Evolutionary conservation across 2,888 invertebrate species (phyloP), one percentile per base, ranked within the genome.

Genomic region (Steromphala cineraria): DNA sequence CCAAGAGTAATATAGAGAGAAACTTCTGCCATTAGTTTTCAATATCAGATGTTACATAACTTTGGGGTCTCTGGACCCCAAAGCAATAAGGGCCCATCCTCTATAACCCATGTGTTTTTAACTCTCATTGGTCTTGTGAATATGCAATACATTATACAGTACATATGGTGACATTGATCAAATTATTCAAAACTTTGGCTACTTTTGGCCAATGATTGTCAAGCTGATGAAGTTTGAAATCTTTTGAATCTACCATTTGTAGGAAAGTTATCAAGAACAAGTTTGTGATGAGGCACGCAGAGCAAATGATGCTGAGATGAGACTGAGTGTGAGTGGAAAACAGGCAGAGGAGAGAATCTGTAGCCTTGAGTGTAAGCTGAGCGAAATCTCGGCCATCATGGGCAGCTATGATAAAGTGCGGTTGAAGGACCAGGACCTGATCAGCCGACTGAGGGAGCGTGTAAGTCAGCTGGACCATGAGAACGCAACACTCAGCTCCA

Each of bases 311-410:
- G 96, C 96, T 0, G 97, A 97, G 89, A 96, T 96, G 81, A 95
- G 95, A 21, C 95, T 96, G 0, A 95, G 95, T 76, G 95, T 95
- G 85, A 94, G 95, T 53, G 96, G 96, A 81, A 81, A 86, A 95
- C 94, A 95, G 1, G 96, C 96, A 87, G 97, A 97, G 91, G 95
- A 96, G 80, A 94, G 97, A 82, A 97, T 97, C 0, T 96, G 96
- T 0, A 94, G 95, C 75, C 94, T 97, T 77, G 97, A 97, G 93
- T 95, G 95, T 3, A 95, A 95, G 84, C 93, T 97, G 21, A 96
- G 97, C 0, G 97, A 97, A 90, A 93, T 97, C 40, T 97, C 97
- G 0, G 95, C 95, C 80, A 96, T 96, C 0, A 95, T 97, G 2
- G 97, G 97, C 0, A 95, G 95, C 83, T 97, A 97, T 89, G 97